These are phyloP conservation scores for Mesorhabditis spiculigera DNA, from an alignment of 2,888 invertebrate species.

Conservation along the genomic window DNA sequence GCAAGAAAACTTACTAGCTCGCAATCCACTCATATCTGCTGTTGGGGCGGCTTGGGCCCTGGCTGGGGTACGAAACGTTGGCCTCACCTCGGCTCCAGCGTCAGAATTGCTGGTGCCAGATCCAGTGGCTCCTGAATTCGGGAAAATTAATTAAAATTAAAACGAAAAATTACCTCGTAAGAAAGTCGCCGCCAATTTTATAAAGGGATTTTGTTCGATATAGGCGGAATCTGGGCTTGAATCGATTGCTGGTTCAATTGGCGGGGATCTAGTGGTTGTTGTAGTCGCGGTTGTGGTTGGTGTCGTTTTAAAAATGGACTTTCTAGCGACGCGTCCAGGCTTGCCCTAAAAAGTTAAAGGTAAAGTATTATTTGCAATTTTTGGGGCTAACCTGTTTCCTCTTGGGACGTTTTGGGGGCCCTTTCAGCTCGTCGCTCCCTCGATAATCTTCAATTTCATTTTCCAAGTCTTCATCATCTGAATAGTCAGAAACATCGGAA, in stretches of 20 bases:
- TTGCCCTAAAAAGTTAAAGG: constrained; percentile 1
- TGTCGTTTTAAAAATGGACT: neutral
- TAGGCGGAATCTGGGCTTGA: neutral
- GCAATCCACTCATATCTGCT: neutral
- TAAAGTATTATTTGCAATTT: neutral
- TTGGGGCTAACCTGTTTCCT: neutral
- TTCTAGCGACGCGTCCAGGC: neutral
- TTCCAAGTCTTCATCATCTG: neutral
- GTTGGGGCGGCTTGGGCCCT: neutral
- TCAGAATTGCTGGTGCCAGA: neutral
- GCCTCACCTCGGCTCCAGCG: neutral
- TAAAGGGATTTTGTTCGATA: neutral
- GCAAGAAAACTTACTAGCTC: neutral
- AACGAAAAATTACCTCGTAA: neutral
- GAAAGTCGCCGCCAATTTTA: neutral
- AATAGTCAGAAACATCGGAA: neutral
- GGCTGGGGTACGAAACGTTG: neutral
- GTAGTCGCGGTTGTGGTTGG: neutral
- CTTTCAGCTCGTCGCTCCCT: no score
- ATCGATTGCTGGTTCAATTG: neutral
- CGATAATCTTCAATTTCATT: no score
- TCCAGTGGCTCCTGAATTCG: neutral
- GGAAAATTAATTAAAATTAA: neutral
- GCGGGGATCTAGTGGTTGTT: neutral
- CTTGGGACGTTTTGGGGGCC: no score